A percentile compares a stretch with the other conserved stretches of the same genome.
Evolutionary conservation across 2,888 invertebrate genomes (phyloP).

Genomic region (Siphlonurus alternatus): DNA sequence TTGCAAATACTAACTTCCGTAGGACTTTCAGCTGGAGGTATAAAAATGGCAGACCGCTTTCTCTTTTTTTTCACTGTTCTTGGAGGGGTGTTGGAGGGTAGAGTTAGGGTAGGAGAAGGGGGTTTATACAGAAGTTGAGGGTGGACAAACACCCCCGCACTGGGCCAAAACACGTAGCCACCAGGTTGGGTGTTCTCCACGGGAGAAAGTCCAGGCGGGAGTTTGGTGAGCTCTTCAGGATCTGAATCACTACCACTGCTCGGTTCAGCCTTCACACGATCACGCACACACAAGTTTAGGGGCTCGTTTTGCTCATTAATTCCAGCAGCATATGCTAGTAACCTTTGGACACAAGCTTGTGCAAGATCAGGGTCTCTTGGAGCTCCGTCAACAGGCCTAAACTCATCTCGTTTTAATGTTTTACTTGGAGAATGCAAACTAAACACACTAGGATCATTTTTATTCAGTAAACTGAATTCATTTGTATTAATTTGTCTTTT

Average conservation of each 20-base stretch:
- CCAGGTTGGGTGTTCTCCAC: slow-evolving; percentile 7
- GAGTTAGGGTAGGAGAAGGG: slow-evolving; percentile 12
- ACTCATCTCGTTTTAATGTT: background rate
- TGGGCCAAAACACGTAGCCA: slow-evolving; percentile 50
- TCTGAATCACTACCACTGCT: slow-evolving; percentile 26
- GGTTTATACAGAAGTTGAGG: slow-evolving; percentile 46
- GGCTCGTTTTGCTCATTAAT: slow-evolving; percentile 44
- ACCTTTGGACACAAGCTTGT: background rate
- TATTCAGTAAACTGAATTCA: background rate
- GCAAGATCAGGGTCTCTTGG: background rate
- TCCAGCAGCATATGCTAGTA: background rate
- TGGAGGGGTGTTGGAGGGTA: slow-evolving; percentile 10
- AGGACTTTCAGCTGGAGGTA: slow-evolving; percentile 56
- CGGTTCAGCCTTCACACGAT: slow-evolving; percentile 32
- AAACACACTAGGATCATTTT: background rate
- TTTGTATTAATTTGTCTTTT: background rate
- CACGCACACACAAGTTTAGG: slow-evolving; percentile 65
- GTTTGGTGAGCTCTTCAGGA: slow-evolving; percentile 28
- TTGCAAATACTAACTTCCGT: slow-evolving; percentile 74
- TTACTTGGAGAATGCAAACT: background rate
- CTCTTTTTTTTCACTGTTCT: slow-evolving; percentile 36
- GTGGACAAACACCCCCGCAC: slow-evolving; percentile 51
- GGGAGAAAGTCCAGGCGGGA: background rate
- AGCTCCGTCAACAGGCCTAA: background rate
- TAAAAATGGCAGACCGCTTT: slow-evolving; percentile 68